phyloP scores from a whole-genome alignment of 2,888 invertebrate species.

The Pachydiplax longipennis region DNA sequence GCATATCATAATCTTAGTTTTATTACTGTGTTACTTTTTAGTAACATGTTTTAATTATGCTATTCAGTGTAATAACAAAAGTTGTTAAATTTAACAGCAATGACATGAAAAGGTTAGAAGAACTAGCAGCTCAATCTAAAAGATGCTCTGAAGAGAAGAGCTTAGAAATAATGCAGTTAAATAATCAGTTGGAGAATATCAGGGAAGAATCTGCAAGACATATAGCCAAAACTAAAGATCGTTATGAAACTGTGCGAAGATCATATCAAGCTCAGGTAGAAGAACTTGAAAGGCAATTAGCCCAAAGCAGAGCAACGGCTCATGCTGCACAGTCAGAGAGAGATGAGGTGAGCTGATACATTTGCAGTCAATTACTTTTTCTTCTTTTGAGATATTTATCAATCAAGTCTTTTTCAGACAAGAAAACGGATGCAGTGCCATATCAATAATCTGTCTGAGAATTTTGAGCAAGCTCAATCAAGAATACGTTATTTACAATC shows the following conservation, averaged over 20 bases:
- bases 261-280: constrained; percentile 72
- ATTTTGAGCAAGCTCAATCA: constrained; percentile 72
- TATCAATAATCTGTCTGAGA: constrained; percentile 71
- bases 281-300: constrained; percentile 73
- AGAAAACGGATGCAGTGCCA: constrained; percentile 75
- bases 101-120: constrained; percentile 66
- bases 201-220: constrained; percentile 74
- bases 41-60: neutral
- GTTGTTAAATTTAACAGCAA: constrained; percentile 54
- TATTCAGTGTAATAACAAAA: neutral
- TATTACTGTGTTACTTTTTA: no score
- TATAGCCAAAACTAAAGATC: constrained; percentile 70
- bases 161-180: constrained; percentile 72
- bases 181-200: constrained; percentile 70
- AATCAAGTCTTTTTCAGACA: constrained; percentile 60
- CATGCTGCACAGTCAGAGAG: constrained; percentile 72
- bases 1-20: no score
- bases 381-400: neutral
- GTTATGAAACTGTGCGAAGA: constrained; percentile 69
- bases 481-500: constrained; percentile 70
- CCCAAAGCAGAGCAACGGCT: constrained; percentile 69
- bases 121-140: constrained; percentile 66
- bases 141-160: constrained; percentile 71
- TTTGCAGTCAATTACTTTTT: neutral
- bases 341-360: constrained; percentile 63